Base-by-base conservation (phyloP, 2,113 vertebrate genomes). In the Marmota monax region DNA sequence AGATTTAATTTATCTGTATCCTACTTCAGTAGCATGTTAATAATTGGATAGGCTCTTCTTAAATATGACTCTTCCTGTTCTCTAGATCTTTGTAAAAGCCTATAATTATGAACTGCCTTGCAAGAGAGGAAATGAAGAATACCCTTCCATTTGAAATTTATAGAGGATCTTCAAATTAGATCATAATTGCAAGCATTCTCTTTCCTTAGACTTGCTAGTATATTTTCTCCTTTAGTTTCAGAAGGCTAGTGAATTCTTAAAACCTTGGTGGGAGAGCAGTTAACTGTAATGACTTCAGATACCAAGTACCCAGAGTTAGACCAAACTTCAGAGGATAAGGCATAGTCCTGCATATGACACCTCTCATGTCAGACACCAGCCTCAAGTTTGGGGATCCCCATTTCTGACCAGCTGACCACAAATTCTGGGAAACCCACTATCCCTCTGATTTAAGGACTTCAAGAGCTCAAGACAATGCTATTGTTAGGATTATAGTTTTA, bases 81-180 rank as follows among this genome's bases (percentile, higher is more conserved):
- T 84, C 87, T 95, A 79, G 48, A 80, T 74, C 70, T 93, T 42
- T 93, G n/a, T 90, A 84, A 93, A 79, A 72, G 27, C n/a, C 91
- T 85, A 9, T 92, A 82, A 65, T 92, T 96, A 87, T 73, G 25
- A 90, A 90, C 42, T 83, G 32, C 69, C 37, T 88, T 96, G 29
- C 37, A 74, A 73, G 70, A 82, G 56, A 79, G 65, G 39, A 79
- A 88, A 87, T 48, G 42, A 89, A 77, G 39, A 87, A 84, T 95
- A 67, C 45, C 27, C 20, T 83, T 97, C 92, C 63, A 84, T 72
- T 83, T 86, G 82, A 84, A 95, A 45, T 90, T 86, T 92, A 58
- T 53, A 84, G 37, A 87, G 34, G 29, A 72, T 73, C 42, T 90
- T 77, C 90, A 96, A 96, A 83, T 85, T 77, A 88, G 70, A 67